A percentile compares a stretch with the other conserved stretches of the same genome.
phyloP scores from a whole-genome alignment of 2,797 vertebrate genomes.

The Acrossocheilus fasciatus region DNA sequence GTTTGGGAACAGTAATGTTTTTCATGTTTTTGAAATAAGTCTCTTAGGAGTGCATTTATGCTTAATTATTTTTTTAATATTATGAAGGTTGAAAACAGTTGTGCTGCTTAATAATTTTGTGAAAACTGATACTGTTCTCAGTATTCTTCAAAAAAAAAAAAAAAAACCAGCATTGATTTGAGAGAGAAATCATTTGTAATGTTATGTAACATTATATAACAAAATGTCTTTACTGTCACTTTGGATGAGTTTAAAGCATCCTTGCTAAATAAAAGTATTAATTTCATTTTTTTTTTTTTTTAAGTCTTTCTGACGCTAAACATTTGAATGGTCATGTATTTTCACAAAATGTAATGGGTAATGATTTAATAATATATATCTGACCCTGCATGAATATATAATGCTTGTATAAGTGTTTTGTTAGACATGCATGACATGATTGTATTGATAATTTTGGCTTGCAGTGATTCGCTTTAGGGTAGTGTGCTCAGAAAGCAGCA shows the following conservation, averaged over 20 bases:
- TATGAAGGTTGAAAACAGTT: neutral
- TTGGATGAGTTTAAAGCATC: neutral
- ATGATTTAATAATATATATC: neutral
- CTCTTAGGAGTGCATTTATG: neutral
- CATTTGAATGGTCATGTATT: neutral
- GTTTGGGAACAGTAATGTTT: neutral
- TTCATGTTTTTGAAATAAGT: no score
- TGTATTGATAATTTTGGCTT: neutral
- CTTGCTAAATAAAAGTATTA: neutral
- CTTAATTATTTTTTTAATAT: neutral
- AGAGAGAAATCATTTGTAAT: neutral
- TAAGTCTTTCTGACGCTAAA: neutral
- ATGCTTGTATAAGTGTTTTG: neutral
- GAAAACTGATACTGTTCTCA: neutral
- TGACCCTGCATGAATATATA: no score
- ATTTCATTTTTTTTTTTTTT: neutral
- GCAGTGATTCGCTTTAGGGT: neutral
- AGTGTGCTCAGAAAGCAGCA: conserved; percentile 8
- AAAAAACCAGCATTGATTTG: neutral
- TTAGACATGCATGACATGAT: neutral
- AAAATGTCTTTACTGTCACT: neutral
- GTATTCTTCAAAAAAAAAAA: neutral
- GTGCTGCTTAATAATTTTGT: neutral
- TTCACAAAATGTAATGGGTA: neutral
- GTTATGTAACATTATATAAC: neutral